Conservation (phyloP, 2,797 vertebrate species). For the Apogon talboti region DNA sequence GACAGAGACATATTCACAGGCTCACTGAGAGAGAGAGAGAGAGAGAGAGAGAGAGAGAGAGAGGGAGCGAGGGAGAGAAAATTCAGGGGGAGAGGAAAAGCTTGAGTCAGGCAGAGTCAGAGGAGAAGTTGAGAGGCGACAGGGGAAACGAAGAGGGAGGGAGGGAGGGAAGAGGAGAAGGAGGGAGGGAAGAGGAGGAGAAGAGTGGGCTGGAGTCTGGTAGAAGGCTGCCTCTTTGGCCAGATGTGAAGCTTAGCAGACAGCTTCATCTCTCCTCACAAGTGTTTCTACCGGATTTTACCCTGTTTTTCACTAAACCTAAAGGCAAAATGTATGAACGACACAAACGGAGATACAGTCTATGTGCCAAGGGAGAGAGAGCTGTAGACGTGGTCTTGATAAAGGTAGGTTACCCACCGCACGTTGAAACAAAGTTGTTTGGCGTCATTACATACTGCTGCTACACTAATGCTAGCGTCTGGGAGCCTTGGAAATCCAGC, state of each 20-base stretch:
- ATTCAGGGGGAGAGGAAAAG: slow-evolving; percentile 29
- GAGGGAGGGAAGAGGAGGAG: slow-evolving; percentile 39
- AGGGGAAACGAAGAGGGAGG: slow-evolving; percentile 60
- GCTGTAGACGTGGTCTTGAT: slow-evolving; percentile 93
- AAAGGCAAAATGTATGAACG: slow-evolving; percentile 91
- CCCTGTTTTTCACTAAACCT: slow-evolving; percentile 34
- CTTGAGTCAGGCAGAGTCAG: slow-evolving; percentile 60
- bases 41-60: slow-evolving; percentile 9
- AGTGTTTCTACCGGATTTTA: slow-evolving; percentile 58
- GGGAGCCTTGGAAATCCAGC: slow-evolving; percentile 33
- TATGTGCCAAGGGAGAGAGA: slow-evolving; percentile 92
- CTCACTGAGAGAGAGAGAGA: background rate
- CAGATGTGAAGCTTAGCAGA: slow-evolving; percentile 79
- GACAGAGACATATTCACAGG: slow-evolving; percentile 41
- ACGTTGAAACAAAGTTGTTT: slow-evolving; percentile 63
- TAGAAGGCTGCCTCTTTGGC: slow-evolving; percentile 71
- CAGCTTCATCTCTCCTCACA: slow-evolving; percentile 54
- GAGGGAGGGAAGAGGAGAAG: slow-evolving; percentile 33
- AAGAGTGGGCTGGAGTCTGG: slow-evolving; percentile 64
- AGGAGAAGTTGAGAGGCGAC: slow-evolving; percentile 66
- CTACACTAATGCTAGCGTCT: slow-evolving; percentile 41
- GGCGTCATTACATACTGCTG: slow-evolving; percentile 3
- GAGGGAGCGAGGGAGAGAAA: slow-evolving; percentile 10
- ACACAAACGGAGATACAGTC: slow-evolving; percentile 94
- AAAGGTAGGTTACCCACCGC: slow-evolving; percentile 86